Percentiles rank a stretch among this genome's conserved stretches.
These are phyloP conservation scores for Pseudomyrmex dendroicus DNA, from an alignment of 1,140 invertebrate genomes.

Conservation along the genomic window DNA sequence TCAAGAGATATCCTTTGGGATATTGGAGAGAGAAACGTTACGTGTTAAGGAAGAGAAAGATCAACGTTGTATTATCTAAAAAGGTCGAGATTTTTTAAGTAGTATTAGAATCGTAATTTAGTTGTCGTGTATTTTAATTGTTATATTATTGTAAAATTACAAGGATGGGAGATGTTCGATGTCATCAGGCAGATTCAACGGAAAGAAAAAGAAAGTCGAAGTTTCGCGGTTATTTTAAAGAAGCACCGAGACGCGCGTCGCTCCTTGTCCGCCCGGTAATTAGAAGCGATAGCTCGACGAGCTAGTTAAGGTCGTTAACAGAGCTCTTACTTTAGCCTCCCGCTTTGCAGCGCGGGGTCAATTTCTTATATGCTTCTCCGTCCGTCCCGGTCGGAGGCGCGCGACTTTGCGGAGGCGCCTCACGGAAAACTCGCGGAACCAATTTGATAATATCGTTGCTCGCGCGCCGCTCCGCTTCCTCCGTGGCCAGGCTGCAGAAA, in stretches of 20 bases:
- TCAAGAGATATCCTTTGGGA: background rate
- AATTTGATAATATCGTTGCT: conserved; percentile 66
- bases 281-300: conserved; percentile 61
- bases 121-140: background rate
- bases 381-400: background rate
- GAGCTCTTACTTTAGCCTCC: conserved; percentile 53
- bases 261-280: conserved; percentile 44
- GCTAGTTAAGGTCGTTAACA: conserved; percentile 64
- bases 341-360: conserved; percentile 21
- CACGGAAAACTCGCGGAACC: conserved; percentile 56
- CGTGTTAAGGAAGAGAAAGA: background rate
- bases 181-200: too few species aligned
- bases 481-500: conserved; percentile 15
- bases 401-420: conserved; percentile 17
- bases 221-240: conserved; percentile 31
- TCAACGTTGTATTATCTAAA: background rate
- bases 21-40: background rate
- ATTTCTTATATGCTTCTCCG: conserved; percentile 55
- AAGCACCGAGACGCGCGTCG: conserved; percentile 16
- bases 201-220: conserved; percentile 7
- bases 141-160: background rate
- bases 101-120: background rate
- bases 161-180: too few species aligned
- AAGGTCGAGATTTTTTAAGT: background rate
- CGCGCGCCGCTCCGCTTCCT: conserved; percentile 9